phyloP scores from a whole-genome alignment of 2,113 vertebrate genomes.

The Cygnus atratus region DNA sequence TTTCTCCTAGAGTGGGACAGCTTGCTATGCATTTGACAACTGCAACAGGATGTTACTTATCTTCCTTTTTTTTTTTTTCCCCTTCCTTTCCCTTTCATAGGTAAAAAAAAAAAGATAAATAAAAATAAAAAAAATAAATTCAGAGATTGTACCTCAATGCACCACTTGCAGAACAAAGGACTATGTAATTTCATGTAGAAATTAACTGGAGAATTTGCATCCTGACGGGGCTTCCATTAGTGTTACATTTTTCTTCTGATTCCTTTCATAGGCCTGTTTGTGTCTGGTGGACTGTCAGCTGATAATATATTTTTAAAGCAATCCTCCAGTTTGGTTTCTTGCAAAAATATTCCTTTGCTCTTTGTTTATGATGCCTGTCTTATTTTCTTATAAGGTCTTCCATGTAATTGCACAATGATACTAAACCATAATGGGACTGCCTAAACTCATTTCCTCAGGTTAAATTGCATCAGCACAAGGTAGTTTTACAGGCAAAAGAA shows the following conservation, averaged over 20 bases:
- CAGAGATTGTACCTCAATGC: not conserved
- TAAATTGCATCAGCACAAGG: not conserved
- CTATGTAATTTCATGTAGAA: not conserved
- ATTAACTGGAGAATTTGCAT: not conserved
- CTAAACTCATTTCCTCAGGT: not conserved
- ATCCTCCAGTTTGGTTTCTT: not conserved
- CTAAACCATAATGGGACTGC: not conserved
- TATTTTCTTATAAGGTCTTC: not conserved
- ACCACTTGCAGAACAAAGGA: not conserved
- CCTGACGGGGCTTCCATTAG: not conserved
- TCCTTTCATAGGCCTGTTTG: not conserved
- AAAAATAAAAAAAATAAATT: not conserved
- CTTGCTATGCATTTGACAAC: not conserved
- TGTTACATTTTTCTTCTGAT: not conserved
- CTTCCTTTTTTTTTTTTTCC: not conserved
- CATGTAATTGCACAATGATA: not conserved
- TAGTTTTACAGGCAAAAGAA: conserved; percentile 3
- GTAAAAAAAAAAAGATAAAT: not conserved
- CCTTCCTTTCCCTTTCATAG: not conserved
- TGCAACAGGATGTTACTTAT: not conserved
- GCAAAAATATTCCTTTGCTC: not conserved
- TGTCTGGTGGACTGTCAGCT: not conserved
- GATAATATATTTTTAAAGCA: not conserved
- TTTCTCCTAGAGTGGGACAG: not conserved
- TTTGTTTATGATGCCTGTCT: not conserved